phyloP scores from a whole-genome alignment of 2,888 invertebrate species.

The Odontocolon sp. region DNA sequence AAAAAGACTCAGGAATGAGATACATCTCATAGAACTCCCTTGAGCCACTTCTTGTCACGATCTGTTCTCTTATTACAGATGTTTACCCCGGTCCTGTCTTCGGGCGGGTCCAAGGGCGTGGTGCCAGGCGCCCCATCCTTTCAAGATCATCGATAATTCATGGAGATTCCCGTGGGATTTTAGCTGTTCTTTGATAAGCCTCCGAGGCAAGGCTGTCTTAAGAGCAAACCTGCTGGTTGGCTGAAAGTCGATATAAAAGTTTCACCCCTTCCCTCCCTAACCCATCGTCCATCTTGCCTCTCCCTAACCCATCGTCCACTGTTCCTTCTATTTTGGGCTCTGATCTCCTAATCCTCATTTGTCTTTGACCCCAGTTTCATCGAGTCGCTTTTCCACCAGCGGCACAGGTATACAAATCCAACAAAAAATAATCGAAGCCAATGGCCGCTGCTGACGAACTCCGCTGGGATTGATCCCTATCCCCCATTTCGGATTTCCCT shows the following conservation, averaged over 20 bases:
- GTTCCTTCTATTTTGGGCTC: no score
- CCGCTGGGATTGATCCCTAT: neutral
- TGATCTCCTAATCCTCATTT: no score
- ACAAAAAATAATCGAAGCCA: constrained; percentile 23
- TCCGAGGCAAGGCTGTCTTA: neutral
- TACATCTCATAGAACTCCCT: neutral
- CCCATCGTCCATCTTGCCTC: no score
- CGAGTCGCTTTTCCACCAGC: neutral
- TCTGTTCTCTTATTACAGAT: constrained; percentile 75
- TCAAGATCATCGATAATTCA: constrained; percentile 51
- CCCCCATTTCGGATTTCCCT: neutral
- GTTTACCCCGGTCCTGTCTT: constrained; percentile 76
- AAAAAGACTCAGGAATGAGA: neutral
- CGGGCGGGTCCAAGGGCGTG: constrained; percentile 69
- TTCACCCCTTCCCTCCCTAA: neutral
- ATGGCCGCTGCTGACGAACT: constrained; percentile 16
- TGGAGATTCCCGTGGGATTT: constrained; percentile 15
- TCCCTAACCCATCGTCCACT: no score
- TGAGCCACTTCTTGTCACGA: constrained; percentile 72
- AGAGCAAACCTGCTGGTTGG: neutral
- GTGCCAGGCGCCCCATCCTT: constrained; percentile 32
- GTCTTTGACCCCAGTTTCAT: no score
- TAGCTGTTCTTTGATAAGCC: constrained; percentile 8
- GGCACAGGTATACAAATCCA: neutral
- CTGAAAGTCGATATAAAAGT: neutral